phyloP scores from a whole-genome alignment of 2,113 vertebrate species.

The Gracilinanus agilis region DNA sequence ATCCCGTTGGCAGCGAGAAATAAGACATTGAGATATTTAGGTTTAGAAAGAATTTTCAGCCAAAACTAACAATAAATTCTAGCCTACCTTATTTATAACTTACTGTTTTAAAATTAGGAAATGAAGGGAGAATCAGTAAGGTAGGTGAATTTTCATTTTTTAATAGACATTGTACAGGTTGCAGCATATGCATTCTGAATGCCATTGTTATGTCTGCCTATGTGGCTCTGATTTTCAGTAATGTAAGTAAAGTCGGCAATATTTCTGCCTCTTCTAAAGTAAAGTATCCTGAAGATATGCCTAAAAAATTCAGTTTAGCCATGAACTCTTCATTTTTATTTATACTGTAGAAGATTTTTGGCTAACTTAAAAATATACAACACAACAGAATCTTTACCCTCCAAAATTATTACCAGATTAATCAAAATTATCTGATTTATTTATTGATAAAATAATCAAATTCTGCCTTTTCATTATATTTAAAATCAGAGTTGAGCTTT shows the following conservation, averaged over 20 bases:
- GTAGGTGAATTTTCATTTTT: background rate
- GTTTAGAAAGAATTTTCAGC: background rate
- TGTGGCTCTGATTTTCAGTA: background rate
- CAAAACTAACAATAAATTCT: background rate
- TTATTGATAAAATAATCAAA: background rate
- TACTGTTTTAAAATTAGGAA: constrained; percentile 44
- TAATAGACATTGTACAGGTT: background rate
- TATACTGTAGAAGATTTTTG: background rate
- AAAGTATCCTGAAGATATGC: background rate
- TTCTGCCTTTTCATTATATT: constrained; percentile 41
- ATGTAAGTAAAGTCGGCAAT: background rate
- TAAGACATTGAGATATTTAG: background rate
- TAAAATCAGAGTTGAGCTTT: background rate
- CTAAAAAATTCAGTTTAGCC: background rate
- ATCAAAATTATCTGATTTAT: constrained; percentile 12
- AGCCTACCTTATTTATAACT: background rate
- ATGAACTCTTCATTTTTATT: background rate
- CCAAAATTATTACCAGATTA: background rate
- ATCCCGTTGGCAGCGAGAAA: background rate
- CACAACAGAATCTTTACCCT: background rate
- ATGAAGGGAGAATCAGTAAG: background rate
- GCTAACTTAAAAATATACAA: background rate
- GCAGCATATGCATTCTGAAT: background rate
- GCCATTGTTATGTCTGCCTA: background rate
- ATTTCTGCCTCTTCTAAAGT: background rate